Evolutionary conservation across 2,888 invertebrate species (phyloP).

Genomic region (Rotaria macrura): DNA sequence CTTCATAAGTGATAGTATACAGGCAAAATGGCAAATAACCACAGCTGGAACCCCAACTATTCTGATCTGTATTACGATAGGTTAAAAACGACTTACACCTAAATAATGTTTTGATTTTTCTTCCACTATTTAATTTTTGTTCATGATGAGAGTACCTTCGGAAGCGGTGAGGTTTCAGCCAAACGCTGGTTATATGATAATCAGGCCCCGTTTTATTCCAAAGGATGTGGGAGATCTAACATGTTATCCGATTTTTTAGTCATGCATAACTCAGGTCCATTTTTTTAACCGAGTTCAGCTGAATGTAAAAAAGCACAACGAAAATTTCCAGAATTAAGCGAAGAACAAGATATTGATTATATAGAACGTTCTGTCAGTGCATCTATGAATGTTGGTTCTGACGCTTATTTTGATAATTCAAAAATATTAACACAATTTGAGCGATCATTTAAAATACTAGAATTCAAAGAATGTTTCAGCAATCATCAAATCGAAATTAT

Average conservation of each 20-base stretch:
- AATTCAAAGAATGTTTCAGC: not conserved
- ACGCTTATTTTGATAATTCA: not conserved
- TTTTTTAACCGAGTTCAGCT: not conserved
- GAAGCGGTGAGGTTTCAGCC: not conserved
- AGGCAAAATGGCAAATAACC: not conserved
- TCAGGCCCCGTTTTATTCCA: not conserved
- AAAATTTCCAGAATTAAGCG: not conserved
- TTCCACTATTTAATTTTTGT: too few relatives aligned
- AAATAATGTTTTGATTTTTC: not conserved
- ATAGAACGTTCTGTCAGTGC: not conserved
- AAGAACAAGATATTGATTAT: not conserved
- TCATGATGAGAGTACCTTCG: not conserved
- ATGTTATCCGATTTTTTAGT: conserved; percentile 6
- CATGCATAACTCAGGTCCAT: not conserved
- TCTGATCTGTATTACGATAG: not conserved
- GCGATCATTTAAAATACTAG: not conserved
- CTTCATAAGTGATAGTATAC: not conserved
- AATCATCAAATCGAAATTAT: not conserved
- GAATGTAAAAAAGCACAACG: not conserved
- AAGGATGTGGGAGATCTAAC: conserved; percentile 13
- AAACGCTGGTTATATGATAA: not conserved
- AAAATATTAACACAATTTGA: not conserved
- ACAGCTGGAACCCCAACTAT: not conserved
- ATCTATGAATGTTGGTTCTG: not conserved
- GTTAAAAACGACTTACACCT: not conserved